These are phyloP conservation scores for Odontesthes bonariensis DNA, from an alignment of 2,113 vertebrate genomes.

Conservation along the genomic window DNA sequence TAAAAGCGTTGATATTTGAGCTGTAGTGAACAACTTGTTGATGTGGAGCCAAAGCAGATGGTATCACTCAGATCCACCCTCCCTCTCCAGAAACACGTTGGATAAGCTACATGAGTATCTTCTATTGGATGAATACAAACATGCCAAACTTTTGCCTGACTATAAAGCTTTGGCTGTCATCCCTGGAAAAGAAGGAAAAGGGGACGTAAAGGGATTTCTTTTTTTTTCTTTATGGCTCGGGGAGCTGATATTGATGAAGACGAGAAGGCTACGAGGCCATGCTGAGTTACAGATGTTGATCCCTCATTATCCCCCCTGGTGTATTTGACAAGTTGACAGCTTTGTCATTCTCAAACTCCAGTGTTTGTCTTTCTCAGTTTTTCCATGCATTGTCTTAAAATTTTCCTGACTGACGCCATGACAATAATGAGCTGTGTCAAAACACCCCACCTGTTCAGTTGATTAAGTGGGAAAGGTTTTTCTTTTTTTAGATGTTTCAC, in stretches of 20 bases:
- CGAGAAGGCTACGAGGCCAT: conserved; percentile 27
- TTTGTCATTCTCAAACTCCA: not conserved
- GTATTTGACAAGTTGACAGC: conserved; percentile 4
- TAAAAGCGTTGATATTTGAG: conserved; percentile 33
- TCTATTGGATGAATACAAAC: conserved; percentile 65
- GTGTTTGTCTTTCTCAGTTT: conserved; percentile 10
- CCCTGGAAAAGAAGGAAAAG: conserved; percentile 36
- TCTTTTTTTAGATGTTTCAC: not conserved
- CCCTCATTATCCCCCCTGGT: conserved; percentile 19
- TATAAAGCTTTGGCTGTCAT: conserved; percentile 23
- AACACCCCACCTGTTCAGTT: not conserved
- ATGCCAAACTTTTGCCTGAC: conserved; percentile 32
- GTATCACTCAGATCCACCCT: conserved; percentile 61
- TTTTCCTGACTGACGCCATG: not conserved
- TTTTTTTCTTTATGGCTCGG: conserved; percentile 19
- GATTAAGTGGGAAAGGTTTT: conserved; percentile 27
- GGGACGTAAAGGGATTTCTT: conserved; percentile 29
- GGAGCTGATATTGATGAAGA: conserved; percentile 40
- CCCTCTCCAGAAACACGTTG: conserved; percentile 51
- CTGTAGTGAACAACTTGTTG: conserved; percentile 9
- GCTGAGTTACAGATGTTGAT: conserved; percentile 42
- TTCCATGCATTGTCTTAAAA: not conserved
- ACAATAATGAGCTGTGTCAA: not conserved
- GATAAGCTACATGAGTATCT: conserved; percentile 68
- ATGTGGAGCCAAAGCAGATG: conserved; percentile 74